phyloP scores from a whole-genome alignment of 2,888 invertebrate genomes.

The Eupithecia dodoneata region DNA sequence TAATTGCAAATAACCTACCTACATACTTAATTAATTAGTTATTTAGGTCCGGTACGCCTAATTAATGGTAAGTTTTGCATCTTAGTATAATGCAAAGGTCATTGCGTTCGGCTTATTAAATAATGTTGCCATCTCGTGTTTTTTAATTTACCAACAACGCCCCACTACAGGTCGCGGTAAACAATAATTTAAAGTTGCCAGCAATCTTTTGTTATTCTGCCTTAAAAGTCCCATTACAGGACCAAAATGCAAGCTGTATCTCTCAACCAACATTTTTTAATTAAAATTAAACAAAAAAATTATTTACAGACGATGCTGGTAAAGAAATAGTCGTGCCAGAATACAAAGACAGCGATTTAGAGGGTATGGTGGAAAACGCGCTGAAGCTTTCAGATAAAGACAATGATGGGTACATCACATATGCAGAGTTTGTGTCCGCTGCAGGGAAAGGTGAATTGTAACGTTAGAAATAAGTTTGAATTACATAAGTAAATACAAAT shows the following conservation, averaged over 20 bases:
- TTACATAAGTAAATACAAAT: neutral
- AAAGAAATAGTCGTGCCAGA: slow-evolving; percentile 30
- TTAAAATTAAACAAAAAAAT: neutral
- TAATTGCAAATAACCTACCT: too few species aligned
- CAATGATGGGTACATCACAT: slow-evolving; percentile 68
- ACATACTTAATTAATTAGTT: neutral
- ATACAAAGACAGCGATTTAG: slow-evolving; percentile 60
- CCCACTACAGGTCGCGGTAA: neutral
- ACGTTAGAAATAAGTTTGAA: neutral
- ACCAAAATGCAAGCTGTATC: neutral
- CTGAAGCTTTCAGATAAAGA: slow-evolving; percentile 61
- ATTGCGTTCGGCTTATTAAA: neutral
- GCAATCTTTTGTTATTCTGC: neutral
- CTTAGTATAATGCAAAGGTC: neutral
- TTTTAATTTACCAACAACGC: neutral
- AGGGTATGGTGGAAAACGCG: slow-evolving; percentile 60
- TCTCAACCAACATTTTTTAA: neutral
- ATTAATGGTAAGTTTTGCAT: neutral
- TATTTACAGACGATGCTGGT: slow-evolving; percentile 37
- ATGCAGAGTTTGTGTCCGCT: slow-evolving; percentile 56
- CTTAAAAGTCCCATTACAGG: slow-evolving; percentile 1
- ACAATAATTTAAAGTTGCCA: neutral
- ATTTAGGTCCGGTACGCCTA: neutral
- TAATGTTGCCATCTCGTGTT: neutral
- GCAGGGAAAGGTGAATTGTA: slow-evolving; percentile 22